Percentiles rank a stretch among this genome's conserved stretches.
Conservation (phyloP, 2,113 vertebrate species). For the Melanocharis versteri region DNA sequence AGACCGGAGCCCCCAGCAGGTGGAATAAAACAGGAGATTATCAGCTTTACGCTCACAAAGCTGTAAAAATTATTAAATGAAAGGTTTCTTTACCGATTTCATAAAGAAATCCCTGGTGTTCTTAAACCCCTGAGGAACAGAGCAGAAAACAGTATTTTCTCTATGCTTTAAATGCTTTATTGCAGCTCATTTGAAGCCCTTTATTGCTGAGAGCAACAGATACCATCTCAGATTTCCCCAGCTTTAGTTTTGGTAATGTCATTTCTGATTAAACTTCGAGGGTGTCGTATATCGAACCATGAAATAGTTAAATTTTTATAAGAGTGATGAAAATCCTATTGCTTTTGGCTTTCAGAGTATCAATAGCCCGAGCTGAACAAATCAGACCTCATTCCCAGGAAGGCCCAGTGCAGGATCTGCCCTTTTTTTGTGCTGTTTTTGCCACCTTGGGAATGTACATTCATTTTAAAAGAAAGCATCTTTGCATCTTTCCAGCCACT, state of each 20-base stretch:
- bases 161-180: background rate
- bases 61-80: background rate
- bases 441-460: background rate
- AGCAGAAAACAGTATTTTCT: background rate
- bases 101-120: background rate
- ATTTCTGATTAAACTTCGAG: slow-evolving; percentile 5
- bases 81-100: background rate
- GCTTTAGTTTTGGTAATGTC: background rate
- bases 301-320: slow-evolving; percentile 51
- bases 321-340: slow-evolving; percentile 11
- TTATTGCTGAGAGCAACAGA: background rate
- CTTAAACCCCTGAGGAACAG: background rate
- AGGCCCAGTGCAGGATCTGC: background rate
- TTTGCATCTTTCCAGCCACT: background rate
- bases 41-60: background rate
- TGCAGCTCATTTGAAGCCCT: background rate
- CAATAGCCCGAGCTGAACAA: background rate
- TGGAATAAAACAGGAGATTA: background rate
- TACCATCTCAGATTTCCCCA: background rate
- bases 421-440: background rate
- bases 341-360: slow-evolving; percentile 42
- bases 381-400: background rate
- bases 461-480: background rate
- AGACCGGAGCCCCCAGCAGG: background rate
- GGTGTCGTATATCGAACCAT: background rate